Base-by-base conservation (phyloP, 35 echinoderm and acorn worm genomes). In the Heliocidaris erythrogramma region DNA sequence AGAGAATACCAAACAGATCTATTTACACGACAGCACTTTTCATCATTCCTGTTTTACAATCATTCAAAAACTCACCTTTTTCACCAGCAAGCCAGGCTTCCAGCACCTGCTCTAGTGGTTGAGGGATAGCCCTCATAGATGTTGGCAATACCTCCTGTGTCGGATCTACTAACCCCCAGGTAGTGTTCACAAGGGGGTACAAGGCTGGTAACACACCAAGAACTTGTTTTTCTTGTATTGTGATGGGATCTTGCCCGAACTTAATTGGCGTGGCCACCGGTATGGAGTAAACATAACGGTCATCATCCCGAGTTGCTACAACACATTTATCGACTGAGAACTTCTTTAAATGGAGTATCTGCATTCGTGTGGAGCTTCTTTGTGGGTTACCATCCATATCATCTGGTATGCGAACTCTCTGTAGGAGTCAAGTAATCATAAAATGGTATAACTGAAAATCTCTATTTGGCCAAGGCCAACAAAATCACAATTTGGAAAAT, bases 381-480 rank as follows among this genome's bases (percentile, higher is more conserved):
- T 24, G 31, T 13, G 48, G 17, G 17, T 8, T 2, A 92, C 32
- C 91, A 7, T 30, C 29, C 18, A 13, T 30, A 59, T 48, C 18
- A 48, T 59, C 48, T 50, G 91, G 48, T 16, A 92, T 30, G 13
- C 91, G 91, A 30, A 92, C 91, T 48, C 91, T 32, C 91, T 92
- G 18, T 18, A n/a, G 18, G 65, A 78, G 65, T 18, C 27, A 27
- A 78, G 35, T 1, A 42, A 42, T 42, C 35, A 42, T 42, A 3
- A 42, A 42, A 42, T 42, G 35, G 35, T 42, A 42, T 42, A 42
- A 42, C 35, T 42, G 3, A 3, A 42, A 42, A 42, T 42, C 35
- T 42, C 35, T 42, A 42, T 42, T 42, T 42, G 35, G 35, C 35
- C 0, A 42, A 42, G 35, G 35, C 35, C 35, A 42, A 0, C 1